These are phyloP conservation scores for Laticauda laticaudata DNA, from an alignment of 2,113 vertebrate species.

Conservation along the genomic window DNA sequence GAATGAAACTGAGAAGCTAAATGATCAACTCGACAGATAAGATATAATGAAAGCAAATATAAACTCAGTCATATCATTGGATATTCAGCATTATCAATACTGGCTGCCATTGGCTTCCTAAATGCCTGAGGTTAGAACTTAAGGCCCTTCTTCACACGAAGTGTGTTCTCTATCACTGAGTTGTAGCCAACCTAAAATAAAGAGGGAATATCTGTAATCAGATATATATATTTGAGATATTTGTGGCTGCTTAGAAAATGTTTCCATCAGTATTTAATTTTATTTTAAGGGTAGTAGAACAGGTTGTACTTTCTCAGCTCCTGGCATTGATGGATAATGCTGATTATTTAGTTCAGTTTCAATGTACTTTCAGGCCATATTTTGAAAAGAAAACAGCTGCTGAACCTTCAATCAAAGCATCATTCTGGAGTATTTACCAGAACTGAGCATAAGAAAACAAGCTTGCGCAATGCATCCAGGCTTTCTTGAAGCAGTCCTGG, in stretches of 20 bases:
- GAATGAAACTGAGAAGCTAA: constrained; percentile 30
- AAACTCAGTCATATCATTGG: background rate
- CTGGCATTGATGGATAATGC: background rate
- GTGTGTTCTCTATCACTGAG: background rate
- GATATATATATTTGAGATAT: background rate
- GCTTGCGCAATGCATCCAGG: background rate
- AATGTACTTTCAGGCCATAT: background rate
- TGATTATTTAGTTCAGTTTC: background rate
- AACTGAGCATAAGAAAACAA: background rate
- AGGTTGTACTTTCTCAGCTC: background rate
- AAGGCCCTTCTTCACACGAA: background rate
- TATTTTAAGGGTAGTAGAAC: background rate
- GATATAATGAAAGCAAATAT: background rate
- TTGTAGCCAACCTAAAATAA: background rate
- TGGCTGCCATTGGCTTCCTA: background rate
- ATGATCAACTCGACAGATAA: constrained; percentile 11
- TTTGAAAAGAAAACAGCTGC: background rate
- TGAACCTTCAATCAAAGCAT: background rate
- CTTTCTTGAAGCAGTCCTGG: background rate
- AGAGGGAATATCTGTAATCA: background rate
- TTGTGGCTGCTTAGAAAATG: background rate
- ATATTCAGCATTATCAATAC: background rate
- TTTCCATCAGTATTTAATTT: background rate
- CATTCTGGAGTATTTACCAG: background rate
- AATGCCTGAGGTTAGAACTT: background rate